Conservation (phyloP, 2,888 invertebrate species). For the Apotomis betuletana region DNA sequence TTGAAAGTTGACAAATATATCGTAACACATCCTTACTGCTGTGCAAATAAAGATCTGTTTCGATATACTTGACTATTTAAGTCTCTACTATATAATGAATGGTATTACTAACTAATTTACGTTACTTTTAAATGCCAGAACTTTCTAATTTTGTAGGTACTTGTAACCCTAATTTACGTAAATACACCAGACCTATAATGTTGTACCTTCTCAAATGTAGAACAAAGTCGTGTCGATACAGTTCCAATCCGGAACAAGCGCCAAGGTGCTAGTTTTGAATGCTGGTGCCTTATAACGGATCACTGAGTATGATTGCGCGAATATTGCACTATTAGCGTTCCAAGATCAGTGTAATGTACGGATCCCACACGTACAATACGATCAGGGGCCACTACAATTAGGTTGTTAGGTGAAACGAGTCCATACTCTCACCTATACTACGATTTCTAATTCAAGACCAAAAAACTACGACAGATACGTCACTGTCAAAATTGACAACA, state of each 20-base stretch:
- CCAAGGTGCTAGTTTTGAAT: slow-evolving; percentile 56
- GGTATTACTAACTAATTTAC: no score
- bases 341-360: slow-evolving; percentile 54
- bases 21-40: no score
- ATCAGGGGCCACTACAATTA: slow-evolving; percentile 51
- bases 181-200: slow-evolving; percentile 9
- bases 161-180: not conserved
- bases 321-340: slow-evolving; percentile 58
- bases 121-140: not conserved
- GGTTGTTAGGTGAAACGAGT: slow-evolving; percentile 46
- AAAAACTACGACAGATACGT: no score
- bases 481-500: no score
- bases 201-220: slow-evolving; percentile 15
- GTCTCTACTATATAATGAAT: no score
- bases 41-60: no score
- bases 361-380: slow-evolving; percentile 41
- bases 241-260: slow-evolving; percentile 60
- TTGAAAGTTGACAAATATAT: no score
- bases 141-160: not conserved
- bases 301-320: slow-evolving; percentile 62
- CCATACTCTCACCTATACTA: slow-evolving; percentile 29
- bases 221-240: slow-evolving; percentile 55
- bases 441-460: no score
- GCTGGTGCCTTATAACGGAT: slow-evolving; percentile 62
- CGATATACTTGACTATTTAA: no score